phyloP scores from a whole-genome alignment of 2,888 invertebrate genomes.

The Mallateleia sp. region DNA sequence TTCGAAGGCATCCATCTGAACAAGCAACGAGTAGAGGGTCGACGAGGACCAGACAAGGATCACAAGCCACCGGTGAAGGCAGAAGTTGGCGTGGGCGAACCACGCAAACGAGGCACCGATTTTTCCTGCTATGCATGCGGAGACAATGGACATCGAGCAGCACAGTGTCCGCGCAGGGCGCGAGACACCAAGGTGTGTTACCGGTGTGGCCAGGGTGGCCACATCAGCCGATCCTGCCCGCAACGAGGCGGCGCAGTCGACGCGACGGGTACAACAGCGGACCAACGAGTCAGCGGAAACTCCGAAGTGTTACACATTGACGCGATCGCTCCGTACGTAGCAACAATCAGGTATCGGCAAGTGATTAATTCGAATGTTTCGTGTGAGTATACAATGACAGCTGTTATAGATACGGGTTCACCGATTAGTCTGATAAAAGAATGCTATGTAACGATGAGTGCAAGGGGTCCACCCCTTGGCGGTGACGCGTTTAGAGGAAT shows the following conservation, averaged over 20 bases:
- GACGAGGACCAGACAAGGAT: too few species aligned
- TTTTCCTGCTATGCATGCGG: too few species aligned
- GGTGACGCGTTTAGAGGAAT: constrained; percentile 4
- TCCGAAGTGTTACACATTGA: background rate
- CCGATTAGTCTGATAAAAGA: background rate
- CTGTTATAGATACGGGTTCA: constrained; percentile 22
- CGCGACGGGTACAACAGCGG: constrained; percentile 38
- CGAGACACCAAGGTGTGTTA: background rate
- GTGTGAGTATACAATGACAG: constrained; percentile 18
- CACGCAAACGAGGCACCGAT: too few species aligned
- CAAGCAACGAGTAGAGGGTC: background rate
- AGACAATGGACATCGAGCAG: background rate
- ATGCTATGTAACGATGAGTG: background rate
- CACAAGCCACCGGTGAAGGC: background rate
- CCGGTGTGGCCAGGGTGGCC: constrained; percentile 3
- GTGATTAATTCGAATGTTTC: too few species aligned
- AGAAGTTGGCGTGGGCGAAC: background rate
- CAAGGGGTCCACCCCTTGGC: background rate
- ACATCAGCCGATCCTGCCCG: constrained; percentile 7
- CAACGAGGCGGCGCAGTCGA: constrained; percentile 57
- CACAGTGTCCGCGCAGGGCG: background rate
- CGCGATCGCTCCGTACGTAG: too few species aligned
- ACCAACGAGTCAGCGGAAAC: background rate
- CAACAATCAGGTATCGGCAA: too few species aligned
- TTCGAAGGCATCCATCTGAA: background rate